phyloP scores from a whole-genome alignment of 2,113 vertebrate species.

The Otolemur garnettii region DNA sequence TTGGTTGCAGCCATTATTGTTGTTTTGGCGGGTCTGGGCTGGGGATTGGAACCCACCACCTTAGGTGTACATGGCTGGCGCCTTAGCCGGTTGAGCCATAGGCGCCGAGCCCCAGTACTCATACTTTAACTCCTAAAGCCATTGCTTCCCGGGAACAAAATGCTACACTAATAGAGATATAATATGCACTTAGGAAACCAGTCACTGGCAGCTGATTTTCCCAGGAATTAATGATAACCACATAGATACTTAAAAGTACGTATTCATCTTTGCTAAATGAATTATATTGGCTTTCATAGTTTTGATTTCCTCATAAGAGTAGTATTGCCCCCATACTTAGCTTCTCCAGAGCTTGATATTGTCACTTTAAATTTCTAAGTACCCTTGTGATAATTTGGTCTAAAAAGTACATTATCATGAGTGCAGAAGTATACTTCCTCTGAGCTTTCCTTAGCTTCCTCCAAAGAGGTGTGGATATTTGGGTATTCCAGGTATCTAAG shows the following conservation, averaged over 20 bases:
- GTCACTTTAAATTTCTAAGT: slow-evolving; percentile 4
- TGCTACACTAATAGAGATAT: background rate
- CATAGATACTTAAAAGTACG: background rate
- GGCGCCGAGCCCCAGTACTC: background rate
- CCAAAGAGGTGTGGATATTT: background rate
- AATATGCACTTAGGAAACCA: background rate
- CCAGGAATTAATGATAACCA: background rate
- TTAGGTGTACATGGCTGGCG: too few relatives aligned
- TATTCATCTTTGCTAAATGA: slow-evolving; percentile 41
- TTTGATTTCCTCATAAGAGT: slow-evolving; percentile 51
- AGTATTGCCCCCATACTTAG: background rate
- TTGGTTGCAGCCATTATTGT: too few relatives aligned
- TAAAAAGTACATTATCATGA: background rate
- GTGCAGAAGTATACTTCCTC: background rate
- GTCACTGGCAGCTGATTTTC: background rate
- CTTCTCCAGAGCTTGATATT: background rate
- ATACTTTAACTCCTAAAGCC: background rate
- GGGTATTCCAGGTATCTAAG: background rate
- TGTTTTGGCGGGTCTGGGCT: too few relatives aligned
- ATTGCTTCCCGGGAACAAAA: background rate
- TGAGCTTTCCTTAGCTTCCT: background rate
- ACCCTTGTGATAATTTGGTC: background rate
- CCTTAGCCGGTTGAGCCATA: too few relatives aligned
- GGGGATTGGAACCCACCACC: too few relatives aligned
- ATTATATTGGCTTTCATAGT: background rate